phyloP scores from a whole-genome alignment of 2,888 invertebrate genomes.

The Ferrisia virgata region DNA sequence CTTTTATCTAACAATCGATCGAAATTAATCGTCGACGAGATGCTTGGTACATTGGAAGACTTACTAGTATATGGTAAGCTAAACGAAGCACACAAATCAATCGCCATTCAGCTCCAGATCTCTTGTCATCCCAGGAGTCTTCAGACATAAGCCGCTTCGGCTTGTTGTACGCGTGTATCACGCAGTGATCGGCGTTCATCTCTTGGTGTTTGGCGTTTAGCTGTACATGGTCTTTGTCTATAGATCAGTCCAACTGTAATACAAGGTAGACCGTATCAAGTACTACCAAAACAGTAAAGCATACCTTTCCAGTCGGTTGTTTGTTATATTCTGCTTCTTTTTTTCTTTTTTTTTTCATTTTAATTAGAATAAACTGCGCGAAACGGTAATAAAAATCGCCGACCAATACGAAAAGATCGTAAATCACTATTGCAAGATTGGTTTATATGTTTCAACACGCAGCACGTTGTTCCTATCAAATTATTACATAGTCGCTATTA shows the following conservation, averaged over 20 bases:
- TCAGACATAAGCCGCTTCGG: background rate
- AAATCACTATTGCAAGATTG: slow-evolving; percentile 39
- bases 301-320: background rate
- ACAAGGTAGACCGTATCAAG: no score
- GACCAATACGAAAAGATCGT: background rate
- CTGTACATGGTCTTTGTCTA: no score
- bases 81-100: background rate
- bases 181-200: background rate
- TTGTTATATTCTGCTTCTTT: no score
- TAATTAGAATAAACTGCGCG: slow-evolving; percentile 24
- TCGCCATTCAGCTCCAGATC: background rate
- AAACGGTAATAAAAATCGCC: slow-evolving; percentile 23
- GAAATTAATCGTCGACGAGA: background rate
- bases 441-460: slow-evolving; percentile 42
- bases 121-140: background rate
- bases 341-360: background rate
- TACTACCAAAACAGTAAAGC: no score
- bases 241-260: no score
- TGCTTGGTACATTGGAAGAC: background rate
- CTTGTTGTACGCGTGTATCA: background rate
- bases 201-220: no score
- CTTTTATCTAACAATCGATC: background rate
- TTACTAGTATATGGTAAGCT: background rate
- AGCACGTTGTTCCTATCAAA: slow-evolving; percentile 40
- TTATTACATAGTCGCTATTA: slow-evolving; percentile 43